Conservation (phyloP, 2,888 invertebrate species). For the Melolontha melolontha region DNA sequence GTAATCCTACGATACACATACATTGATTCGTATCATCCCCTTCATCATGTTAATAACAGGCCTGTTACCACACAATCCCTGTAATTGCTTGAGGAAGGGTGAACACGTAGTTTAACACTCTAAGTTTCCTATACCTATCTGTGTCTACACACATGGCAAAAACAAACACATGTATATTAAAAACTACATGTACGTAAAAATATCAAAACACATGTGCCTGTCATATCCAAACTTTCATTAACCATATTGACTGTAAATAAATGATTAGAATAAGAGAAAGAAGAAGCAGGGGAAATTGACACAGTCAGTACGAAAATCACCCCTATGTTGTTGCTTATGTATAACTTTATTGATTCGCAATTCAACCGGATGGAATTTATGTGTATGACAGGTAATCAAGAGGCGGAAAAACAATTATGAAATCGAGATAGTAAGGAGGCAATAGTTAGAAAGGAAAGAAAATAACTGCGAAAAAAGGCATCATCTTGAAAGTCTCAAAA, state of each 20-base stretch:
- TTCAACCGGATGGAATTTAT: neutral
- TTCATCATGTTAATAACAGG: constrained; percentile 13
- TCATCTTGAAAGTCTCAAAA: too few species aligned
- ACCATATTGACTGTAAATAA: constrained; percentile 25
- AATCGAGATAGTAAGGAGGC: too few species aligned
- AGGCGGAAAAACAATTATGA: too few species aligned
- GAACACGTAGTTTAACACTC: constrained; percentile 7
- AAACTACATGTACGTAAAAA: constrained; percentile 2
- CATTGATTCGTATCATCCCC: constrained; percentile 1
- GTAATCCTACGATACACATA: neutral
- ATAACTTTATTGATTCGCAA: neutral
- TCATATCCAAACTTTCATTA: constrained; percentile 14
- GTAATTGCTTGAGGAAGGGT: constrained; percentile 25
- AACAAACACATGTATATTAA: constrained; percentile 21
- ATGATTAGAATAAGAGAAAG: constrained; percentile 1
- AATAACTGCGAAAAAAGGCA: too few species aligned
- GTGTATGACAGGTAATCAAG: too few species aligned
- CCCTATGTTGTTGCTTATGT: constrained; percentile 1
- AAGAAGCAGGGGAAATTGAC: constrained; percentile 4
- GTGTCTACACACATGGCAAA: neutral
- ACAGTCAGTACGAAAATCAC: neutral
- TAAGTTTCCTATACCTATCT: neutral
- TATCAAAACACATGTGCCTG: constrained; percentile 22
- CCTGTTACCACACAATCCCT: constrained; percentile 12
- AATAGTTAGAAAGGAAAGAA: too few species aligned